Percentiles rank a stretch among this genome's conserved stretches.
phyloP scores from a whole-genome alignment of 2,888 invertebrate genomes.

The Diachrysia chrysitis region DNA sequence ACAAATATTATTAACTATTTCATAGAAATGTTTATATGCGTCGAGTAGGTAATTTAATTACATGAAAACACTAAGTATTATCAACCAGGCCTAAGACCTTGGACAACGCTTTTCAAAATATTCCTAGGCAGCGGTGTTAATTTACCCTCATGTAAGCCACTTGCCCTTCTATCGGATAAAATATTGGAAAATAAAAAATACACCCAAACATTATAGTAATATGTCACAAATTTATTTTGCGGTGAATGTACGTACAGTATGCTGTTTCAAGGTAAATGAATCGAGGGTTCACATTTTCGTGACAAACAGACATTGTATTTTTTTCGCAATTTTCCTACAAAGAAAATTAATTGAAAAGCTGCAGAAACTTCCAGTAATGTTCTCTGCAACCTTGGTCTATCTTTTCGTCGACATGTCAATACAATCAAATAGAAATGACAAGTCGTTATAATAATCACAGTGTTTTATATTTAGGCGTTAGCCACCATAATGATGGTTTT shows the following conservation, averaged over 20 bases:
- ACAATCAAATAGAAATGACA: constrained; percentile 57
- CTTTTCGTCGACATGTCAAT: constrained; percentile 51
- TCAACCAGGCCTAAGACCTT: no score
- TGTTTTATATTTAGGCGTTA: constrained; percentile 53
- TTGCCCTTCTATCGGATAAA: no score
- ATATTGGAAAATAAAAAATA: no score
- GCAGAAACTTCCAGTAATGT: constrained; percentile 46
- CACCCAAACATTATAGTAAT: no score
- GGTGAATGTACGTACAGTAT: no score
- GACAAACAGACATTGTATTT: constrained; percentile 52
- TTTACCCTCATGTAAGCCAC: no score
- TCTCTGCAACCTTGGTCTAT: constrained; percentile 61
- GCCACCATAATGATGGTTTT: constrained; percentile 60
- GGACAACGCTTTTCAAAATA: no score
- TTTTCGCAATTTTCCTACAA: constrained; percentile 38
- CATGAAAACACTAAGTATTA: no score
- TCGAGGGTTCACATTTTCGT: constrained; percentile 48
- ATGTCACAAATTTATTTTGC: no score
- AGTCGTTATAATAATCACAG: constrained; percentile 70
- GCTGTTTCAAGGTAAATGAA: constrained; percentile 24
- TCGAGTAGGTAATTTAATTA: no score
- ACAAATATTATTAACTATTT: neutral
- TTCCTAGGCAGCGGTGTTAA: no score
- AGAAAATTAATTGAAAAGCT: constrained; percentile 53
- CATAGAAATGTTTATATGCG: no score